Percentiles rank a stretch among this genome's conserved stretches.
These are phyloP conservation scores for Parnassius smintheus DNA, from an alignment of 2,888 invertebrate species.

Conservation along the genomic window DNA sequence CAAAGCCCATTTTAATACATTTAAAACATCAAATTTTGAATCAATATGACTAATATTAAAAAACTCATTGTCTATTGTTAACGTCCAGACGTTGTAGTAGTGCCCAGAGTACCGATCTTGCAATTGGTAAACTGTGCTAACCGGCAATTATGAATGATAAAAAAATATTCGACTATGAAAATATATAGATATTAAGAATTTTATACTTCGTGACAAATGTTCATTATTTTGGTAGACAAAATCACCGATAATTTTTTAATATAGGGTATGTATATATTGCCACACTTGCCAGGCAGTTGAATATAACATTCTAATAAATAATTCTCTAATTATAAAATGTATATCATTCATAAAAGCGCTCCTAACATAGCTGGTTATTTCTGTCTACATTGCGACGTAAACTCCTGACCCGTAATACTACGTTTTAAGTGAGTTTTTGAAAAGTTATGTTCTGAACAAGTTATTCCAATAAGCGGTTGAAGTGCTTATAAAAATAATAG, in stretches of 20 bases:
- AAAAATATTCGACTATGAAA: background rate
- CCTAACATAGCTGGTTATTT: background rate
- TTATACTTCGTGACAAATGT: background rate
- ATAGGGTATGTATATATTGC: too few relatives aligned
- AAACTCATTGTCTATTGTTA: background rate
- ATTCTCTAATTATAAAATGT: background rate
- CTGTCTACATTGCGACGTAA: too few relatives aligned
- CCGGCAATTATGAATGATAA: background rate
- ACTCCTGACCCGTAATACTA: too few relatives aligned
- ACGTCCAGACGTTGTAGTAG: background rate
- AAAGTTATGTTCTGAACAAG: too few relatives aligned
- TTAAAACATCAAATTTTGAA: background rate
- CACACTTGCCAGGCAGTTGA: background rate
- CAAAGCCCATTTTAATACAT: background rate
- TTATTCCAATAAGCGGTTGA: too few relatives aligned
- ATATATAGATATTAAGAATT: background rate
- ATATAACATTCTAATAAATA: background rate
- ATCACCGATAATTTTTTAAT: too few relatives aligned
- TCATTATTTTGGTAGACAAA: background rate
- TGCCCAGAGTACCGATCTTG: background rate
- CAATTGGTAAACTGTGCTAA: constrained; percentile 1
- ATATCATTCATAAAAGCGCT: background rate
- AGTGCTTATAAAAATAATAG: too few relatives aligned
- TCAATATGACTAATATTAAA: constrained; percentile 1
- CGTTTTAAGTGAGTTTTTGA: too few relatives aligned